These are phyloP conservation scores for Clostera curtula DNA, from an alignment of 2,888 invertebrate genomes.

Conservation along the genomic window DNA sequence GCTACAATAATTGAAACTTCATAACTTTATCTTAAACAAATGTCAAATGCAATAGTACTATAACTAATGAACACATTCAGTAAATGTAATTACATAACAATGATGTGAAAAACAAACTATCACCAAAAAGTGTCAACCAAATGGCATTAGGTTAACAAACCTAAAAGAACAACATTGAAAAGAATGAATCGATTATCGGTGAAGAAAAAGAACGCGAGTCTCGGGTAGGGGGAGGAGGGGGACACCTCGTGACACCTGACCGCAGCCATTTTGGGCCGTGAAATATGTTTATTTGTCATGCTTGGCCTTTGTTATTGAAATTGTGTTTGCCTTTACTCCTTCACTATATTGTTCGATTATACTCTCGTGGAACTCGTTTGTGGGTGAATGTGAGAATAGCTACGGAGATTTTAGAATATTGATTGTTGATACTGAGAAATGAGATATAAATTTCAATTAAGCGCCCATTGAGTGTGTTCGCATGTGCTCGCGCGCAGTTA, in stretches of 20 bases:
- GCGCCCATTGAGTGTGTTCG: constrained; percentile 58
- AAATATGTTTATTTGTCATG: constrained; percentile 75
- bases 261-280: constrained; percentile 73
- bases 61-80: not conserved
- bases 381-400: constrained; percentile 65
- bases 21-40: too few species aligned
- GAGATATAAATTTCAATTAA: constrained; percentile 75
- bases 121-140: constrained; percentile 17
- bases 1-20: too few species aligned
- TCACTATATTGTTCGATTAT: constrained; percentile 74
- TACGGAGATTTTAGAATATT: constrained; percentile 69
- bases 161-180: constrained; percentile 53
- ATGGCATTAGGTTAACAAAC: constrained; percentile 32
- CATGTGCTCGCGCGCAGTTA: constrained; percentile 45
- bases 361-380: constrained; percentile 66
- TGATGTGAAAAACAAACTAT: constrained; percentile 10
- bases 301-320: constrained; percentile 73
- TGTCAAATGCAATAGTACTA: too few species aligned
- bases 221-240: constrained; percentile 27
- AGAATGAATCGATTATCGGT: constrained; percentile 65
- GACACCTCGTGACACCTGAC: constrained; percentile 66
- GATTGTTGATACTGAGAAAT: constrained; percentile 74
- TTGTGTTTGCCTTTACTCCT: constrained; percentile 74
- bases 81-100: constrained; percentile 13
- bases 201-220: constrained; percentile 48